phyloP scores from a whole-genome alignment of 2,888 invertebrate genomes.

The Mythimna impura region DNA sequence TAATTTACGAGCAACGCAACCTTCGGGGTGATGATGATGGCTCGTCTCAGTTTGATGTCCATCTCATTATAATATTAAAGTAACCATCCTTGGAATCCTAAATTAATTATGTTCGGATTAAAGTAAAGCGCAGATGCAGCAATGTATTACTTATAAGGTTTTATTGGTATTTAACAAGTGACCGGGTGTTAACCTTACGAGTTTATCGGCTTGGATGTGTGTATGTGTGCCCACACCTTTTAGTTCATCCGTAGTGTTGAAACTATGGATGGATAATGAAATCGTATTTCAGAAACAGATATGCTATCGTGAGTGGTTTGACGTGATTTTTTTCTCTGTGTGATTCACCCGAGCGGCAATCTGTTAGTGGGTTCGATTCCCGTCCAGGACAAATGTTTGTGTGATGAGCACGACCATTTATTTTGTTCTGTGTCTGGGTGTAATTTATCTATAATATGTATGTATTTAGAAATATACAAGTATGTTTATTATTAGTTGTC shows the following conservation, averaged over 20 bases:
- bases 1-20: conserved; percentile 58
- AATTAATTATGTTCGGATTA: conserved; percentile 53
- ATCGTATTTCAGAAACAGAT: conserved; percentile 48
- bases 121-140: conserved; percentile 28
- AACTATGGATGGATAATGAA: conserved; percentile 41
- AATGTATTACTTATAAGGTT: conserved; percentile 46
- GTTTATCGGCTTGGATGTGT: conserved; percentile 25
- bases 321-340: conserved; percentile 8
- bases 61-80: conserved; percentile 74
- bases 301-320: neutral
- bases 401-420: no score
- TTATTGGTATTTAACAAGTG: conserved; percentile 41
- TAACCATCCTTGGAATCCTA: conserved; percentile 73
- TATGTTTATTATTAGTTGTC: no score
- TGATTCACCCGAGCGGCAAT: conserved; percentile 1
- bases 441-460: no score
- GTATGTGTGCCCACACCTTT: conserved; percentile 24
- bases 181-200: conserved; percentile 16
- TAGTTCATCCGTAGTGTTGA: conserved; percentile 35
- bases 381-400: no score
- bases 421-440: no score
- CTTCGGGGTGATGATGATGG: conserved; percentile 47
- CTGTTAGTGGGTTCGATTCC: no score
- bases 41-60: conserved; percentile 49
- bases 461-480: no score